A percentile compares a stretch with the other conserved stretches of the same genome.
Evolutionary conservation across 2,797 vertebrate genomes (phyloP).

Genomic region (Carcharodon carcharias): DNA sequence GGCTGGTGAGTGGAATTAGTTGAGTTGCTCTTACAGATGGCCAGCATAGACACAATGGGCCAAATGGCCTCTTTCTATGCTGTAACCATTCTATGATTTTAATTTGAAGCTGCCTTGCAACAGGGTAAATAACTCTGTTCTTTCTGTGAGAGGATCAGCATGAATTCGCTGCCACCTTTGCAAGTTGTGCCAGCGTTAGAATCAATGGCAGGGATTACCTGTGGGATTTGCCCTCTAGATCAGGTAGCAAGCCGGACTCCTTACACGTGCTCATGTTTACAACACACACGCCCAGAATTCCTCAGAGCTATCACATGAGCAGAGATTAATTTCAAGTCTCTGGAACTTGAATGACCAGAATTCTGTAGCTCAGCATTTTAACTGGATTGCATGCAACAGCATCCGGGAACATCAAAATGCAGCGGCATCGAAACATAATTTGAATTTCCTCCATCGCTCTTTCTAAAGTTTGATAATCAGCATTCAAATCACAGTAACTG

Average conservation of each 20-base stretch:
- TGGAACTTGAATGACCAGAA: constrained; percentile 47
- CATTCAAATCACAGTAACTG: background rate
- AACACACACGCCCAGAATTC: constrained; percentile 73
- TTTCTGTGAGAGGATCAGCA: background rate
- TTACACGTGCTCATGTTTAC: constrained; percentile 73
- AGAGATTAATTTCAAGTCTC: constrained; percentile 54
- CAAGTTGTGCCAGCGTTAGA: constrained; percentile 42
- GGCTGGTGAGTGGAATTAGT: background rate
- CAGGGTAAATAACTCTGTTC: background rate
- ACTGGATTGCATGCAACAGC: background rate
- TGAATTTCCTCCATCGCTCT: background rate
- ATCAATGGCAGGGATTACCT: constrained; percentile 63
- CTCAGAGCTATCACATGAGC: constrained; percentile 59
- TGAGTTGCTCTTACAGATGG: background rate
- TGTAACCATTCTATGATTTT: background rate
- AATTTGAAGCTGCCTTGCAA: background rate
- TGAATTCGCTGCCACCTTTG: background rate
- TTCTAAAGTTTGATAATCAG: background rate
- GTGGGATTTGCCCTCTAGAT: constrained; percentile 53
- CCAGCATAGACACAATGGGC: background rate
- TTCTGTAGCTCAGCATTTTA: constrained; percentile 33
- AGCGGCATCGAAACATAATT: too few species aligned
- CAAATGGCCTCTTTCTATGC: background rate
- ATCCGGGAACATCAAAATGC: background rate
- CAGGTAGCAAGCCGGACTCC: constrained; percentile 50